Evolutionary conservation across 2,888 invertebrate species (phyloP).

Genomic region (Drosophila acutilabella): DNA sequence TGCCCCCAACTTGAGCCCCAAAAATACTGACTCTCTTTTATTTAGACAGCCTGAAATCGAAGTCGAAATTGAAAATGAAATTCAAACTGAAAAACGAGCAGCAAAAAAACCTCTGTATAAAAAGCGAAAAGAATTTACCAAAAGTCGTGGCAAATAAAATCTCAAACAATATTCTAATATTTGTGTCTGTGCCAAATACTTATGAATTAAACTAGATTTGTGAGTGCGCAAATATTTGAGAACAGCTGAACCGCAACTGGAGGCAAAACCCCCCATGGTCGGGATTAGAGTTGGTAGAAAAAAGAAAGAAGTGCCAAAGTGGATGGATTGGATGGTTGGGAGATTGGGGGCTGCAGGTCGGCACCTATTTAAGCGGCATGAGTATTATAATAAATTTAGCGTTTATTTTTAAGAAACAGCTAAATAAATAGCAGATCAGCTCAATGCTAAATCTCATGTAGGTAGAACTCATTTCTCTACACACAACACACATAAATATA

Average conservation of each 20-base stretch:
- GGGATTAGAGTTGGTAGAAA: too few relatives aligned
- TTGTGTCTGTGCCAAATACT: conserved; percentile 65
- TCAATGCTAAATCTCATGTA: conserved; percentile 76
- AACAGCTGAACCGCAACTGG: conserved; percentile 38
- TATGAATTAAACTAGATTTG: conserved; percentile 79
- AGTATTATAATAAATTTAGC: conserved; percentile 30
- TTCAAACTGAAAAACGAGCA: conserved; percentile 10
- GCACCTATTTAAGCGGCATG: conserved; percentile 2
- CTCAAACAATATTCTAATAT: conserved; percentile 55
- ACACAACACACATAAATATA: not conserved
- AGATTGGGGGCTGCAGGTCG: not conserved
- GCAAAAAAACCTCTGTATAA: not conserved
- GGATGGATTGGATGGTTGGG: too few relatives aligned
- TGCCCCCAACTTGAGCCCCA: conserved; percentile 2
- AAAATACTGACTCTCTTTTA: not conserved
- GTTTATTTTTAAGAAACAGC: conserved; percentile 65
- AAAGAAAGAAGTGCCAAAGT: too few relatives aligned
- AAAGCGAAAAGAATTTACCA: conserved; percentile 12
- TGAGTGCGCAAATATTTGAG: conserved; percentile 74
- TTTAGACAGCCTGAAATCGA: conserved; percentile 65
- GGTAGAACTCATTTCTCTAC: conserved; percentile 51
- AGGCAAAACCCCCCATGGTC: conserved; percentile 59
- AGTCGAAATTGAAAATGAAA: conserved; percentile 17
- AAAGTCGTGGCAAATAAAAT: conserved; percentile 61
- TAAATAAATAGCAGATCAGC: conserved; percentile 53